phyloP scores from a whole-genome alignment of 2,797 vertebrate genomes.

The Moxostoma hubbsi region DNA sequence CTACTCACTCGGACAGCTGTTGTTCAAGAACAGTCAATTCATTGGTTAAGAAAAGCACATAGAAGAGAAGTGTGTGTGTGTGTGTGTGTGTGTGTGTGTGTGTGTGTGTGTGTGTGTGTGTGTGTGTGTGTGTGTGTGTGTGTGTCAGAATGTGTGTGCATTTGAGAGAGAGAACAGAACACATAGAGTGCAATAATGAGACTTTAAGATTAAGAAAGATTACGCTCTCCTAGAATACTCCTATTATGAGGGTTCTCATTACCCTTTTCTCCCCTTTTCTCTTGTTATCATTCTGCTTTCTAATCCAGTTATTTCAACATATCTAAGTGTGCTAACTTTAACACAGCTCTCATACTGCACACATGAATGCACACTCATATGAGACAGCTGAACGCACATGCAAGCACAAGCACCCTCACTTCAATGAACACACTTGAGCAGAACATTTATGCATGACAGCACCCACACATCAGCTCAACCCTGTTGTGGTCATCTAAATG shows the following conservation, averaged over 20 bases:
- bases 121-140: no score
- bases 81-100: no score
- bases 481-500: slow-evolving; percentile 1
- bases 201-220: no score
- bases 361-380: slow-evolving; percentile 33
- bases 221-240: no score
- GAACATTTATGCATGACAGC: slow-evolving; percentile 39
- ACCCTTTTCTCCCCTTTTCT: neutral
- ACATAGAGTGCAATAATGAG: no score
- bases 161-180: no score
- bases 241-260: neutral
- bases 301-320: slow-evolving; percentile 18
- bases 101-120: no score
- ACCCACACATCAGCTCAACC: slow-evolving; percentile 29
- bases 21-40: no score
- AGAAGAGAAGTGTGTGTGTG: no score
- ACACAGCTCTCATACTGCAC: slow-evolving; percentile 1
- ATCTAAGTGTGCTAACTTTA: slow-evolving; percentile 13
- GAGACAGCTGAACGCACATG: slow-evolving; percentile 42
- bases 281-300: neutral
- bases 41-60: no score
- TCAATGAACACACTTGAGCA: slow-evolving; percentile 20
- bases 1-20: no score
- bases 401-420: slow-evolving; percentile 33
- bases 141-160: no score